phyloP scores from a whole-genome alignment of 1,140 invertebrate genomes.

The Drosophila ogumai region DNA sequence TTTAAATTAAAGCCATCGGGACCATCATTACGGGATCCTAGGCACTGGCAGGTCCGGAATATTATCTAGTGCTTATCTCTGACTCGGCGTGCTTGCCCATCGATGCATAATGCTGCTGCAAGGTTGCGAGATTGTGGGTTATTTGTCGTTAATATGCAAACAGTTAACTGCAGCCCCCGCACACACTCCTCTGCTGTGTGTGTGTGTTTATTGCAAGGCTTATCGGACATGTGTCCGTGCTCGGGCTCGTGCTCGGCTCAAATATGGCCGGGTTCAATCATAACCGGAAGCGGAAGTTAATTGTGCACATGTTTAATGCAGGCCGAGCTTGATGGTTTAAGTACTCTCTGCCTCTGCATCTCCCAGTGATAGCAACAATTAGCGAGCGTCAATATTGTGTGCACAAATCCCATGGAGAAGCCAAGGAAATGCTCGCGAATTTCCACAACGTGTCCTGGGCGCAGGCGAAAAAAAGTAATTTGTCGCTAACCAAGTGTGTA shows the following conservation, averaged over 20 bases:
- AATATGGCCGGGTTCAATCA: conserved; percentile 58
- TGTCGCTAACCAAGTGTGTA: conserved; percentile 83
- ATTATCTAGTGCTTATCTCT: conserved; percentile 77
- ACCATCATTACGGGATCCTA: conserved; percentile 1
- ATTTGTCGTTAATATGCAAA: conserved; percentile 82
- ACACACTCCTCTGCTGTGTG: conserved; percentile 23
- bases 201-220: conserved; percentile 4
- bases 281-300: conserved; percentile 80
- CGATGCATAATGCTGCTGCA: conserved; percentile 45
- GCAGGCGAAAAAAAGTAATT: conserved; percentile 59
- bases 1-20: conserved; percentile 48
- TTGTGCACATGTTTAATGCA: conserved; percentile 69
- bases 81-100: conserved; percentile 42
- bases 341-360: conserved; percentile 4
- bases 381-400: conserved; percentile 45
- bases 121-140: conserved; percentile 57
- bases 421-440: conserved; percentile 13
- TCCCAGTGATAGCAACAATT: conserved; percentile 51
- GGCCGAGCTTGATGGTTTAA: conserved; percentile 29
- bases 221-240: conserved; percentile 3
- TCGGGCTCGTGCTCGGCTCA: conserved; percentile 23
- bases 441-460: conserved; percentile 29
- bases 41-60: conserved; percentile 41
- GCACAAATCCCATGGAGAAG: conserved; percentile 20
- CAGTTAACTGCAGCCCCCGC: conserved; percentile 60